Evolutionary conservation across 2,888 invertebrate genomes (phyloP), one percentile per base, ranked within the genome.

Genomic region (Pollenia griseotomentosa): DNA sequence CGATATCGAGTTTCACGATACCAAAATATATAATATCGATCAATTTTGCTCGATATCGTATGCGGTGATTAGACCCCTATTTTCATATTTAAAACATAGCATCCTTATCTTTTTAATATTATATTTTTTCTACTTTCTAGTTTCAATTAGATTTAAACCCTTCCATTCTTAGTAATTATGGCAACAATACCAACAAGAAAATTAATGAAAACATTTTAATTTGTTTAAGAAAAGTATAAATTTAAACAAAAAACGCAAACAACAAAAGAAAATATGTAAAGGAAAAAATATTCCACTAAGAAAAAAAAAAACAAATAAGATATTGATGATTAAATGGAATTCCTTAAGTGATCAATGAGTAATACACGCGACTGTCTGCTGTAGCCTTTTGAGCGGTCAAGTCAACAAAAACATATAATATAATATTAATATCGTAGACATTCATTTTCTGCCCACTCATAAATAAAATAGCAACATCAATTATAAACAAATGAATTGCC

Each of bases 311-410:
- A 66, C 19, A 59, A 71, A 77, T 66, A 63, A 61, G 55, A 65
- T 73, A 74, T 68, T 68, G 53, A 68, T 81, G 83, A 86, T 77
- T 81, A 73, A 87, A 83, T 81, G 86, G 81, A 81, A 87, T 81
- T 87, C 80, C 73, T 81, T 53, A 80, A 83, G 61, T 83, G 83
- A 73, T 83, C 77, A 74, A 81, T 87, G 86, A 87, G 80, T 87
- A 87, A 87, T 87, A 40, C 80, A 14, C 16, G 61, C 46, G 33
- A 59, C 70, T 11, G 33, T 57, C 16, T 1, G 5, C 44, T n/a
- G 8, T 33, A 40, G 19, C 12, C 16, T 33, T 33, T 16, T 48
- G 51, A 68, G 70, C 16, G 10, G 55, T 57, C 42, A 53, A 57
- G 40, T 42, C n/a, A 77, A 61, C 14, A 55, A 73, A 51, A 53